A percentile compares a stretch with the other conserved stretches of the same genome.
These are phyloP conservation scores for Rhingia campestris DNA, from an alignment of 2,888 invertebrate species.

Conservation along the genomic window DNA sequence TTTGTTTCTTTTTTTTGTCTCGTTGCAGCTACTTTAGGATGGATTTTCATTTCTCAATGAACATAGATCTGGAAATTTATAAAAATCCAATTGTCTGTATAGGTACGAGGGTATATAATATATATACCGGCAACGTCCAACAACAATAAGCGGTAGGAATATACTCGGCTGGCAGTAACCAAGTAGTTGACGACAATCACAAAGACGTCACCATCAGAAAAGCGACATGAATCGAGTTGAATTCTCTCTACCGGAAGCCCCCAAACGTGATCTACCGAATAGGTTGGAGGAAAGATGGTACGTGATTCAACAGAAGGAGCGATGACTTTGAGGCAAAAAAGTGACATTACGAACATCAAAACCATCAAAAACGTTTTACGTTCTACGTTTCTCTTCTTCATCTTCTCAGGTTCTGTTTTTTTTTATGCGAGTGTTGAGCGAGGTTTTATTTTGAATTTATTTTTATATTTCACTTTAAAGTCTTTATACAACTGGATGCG, in stretches of 20 bases:
- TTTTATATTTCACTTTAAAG: conserved; percentile 37
- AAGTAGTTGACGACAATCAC: conserved; percentile 70
- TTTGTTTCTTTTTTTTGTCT: conserved; percentile 27
- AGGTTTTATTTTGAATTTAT: conserved; percentile 28
- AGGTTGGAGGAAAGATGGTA: conserved; percentile 74
- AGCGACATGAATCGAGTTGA: conserved; percentile 74
- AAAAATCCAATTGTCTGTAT: conserved; percentile 40
- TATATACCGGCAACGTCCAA: conserved; percentile 30
- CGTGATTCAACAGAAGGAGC: conserved; percentile 75
- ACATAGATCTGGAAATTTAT: conserved; percentile 72
- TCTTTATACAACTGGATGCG: conserved; percentile 44
- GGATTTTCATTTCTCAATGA: conserved; percentile 75
- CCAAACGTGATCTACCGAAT: conserved; percentile 75
- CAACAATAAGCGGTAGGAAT: conserved; percentile 18
- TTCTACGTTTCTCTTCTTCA: conserved; percentile 45
- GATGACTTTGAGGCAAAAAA: conserved; percentile 74
- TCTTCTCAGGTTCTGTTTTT: conserved; percentile 10
- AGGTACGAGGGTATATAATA: conserved; percentile 27
- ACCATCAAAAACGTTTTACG: conserved; percentile 73
- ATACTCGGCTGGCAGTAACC: conserved; percentile 48
- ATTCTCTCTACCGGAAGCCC: conserved; percentile 74
- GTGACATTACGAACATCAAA: conserved; percentile 74
- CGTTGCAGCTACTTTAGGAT: conserved; percentile 65
- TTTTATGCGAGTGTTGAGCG: conserved; percentile 3
- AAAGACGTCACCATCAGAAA: conserved; percentile 74